These are phyloP conservation scores for Conus betulinus DNA, from an alignment of 1,140 invertebrate species.

Conservation along the genomic window DNA sequence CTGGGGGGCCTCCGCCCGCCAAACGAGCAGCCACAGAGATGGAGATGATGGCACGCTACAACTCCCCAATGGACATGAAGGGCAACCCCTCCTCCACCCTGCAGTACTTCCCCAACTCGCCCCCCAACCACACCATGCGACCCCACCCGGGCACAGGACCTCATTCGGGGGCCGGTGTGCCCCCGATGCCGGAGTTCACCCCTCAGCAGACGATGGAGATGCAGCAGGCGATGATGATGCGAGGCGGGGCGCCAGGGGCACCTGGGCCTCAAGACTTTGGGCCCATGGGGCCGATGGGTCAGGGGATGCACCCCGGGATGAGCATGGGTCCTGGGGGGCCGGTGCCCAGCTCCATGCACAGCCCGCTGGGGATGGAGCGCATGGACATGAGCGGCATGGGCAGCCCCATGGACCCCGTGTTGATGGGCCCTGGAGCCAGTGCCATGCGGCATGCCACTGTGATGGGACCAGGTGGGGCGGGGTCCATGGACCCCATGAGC, in stretches of 20 bases:
- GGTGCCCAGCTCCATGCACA: conserved; percentile 46
- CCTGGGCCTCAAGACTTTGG: conserved; percentile 41
- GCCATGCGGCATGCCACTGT: conserved; percentile 46
- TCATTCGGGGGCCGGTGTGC: conserved; percentile 53
- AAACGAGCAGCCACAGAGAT: conserved; percentile 88
- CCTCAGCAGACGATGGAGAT: conserved; percentile 61
- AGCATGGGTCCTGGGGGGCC: conserved; percentile 50
- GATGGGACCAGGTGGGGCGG: conserved; percentile 36
- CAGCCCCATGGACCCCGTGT: conserved; percentile 39
- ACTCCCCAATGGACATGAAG: conserved; percentile 83
- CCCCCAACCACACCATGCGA: conserved; percentile 54
- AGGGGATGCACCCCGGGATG: conserved; percentile 45
- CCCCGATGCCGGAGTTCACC: conserved; percentile 68
- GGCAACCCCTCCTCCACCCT: conserved; percentile 79
- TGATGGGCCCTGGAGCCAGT: conserved; percentile 52
- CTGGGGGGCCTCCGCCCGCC: conserved; percentile 22
- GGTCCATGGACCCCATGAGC: conserved; percentile 38
- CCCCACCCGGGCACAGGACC: conserved; percentile 40
- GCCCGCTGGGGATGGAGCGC: conserved; percentile 37
- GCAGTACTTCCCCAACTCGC: conserved; percentile 61
- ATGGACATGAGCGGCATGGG: conserved; percentile 46
- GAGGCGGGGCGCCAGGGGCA: conserved; percentile 50
- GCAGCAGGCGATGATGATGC: conserved; percentile 61
- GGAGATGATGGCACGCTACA: conserved; percentile 91
- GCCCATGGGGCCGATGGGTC: conserved; percentile 38